These are phyloP conservation scores for Aselliscus stoliczkanus DNA, from an alignment of 2,797 vertebrate species.

Conservation along the genomic window DNA sequence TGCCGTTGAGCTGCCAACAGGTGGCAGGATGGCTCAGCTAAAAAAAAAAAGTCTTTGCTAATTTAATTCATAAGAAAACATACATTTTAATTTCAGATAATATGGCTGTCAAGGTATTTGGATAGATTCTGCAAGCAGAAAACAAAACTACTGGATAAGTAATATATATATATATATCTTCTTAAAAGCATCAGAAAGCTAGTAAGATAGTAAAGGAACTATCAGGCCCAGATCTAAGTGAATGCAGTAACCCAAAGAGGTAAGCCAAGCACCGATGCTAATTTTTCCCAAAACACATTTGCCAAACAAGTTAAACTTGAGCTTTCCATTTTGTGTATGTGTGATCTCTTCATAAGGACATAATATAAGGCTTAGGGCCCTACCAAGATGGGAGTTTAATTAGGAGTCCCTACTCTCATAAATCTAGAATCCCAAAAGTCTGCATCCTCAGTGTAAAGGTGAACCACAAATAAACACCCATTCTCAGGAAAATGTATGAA, in stretches of 20 bases:
- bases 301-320: neutral
- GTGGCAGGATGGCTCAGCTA: no score
- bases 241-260: neutral
- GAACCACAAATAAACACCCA: neutral
- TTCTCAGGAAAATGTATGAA: neutral
- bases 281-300: neutral
- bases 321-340: neutral
- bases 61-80: neutral
- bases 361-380: neutral
- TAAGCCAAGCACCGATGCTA: neutral
- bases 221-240: neutral
- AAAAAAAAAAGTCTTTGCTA: neutral
- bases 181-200: neutral
- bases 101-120: neutral
- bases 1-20: no score
- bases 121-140: neutral
- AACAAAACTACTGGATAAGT: neutral
- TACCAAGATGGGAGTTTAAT: neutral
- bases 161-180: neutral
- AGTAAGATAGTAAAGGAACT: neutral
- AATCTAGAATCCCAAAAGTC: neutral
- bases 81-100: neutral
- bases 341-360: neutral
- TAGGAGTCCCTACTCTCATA: neutral
- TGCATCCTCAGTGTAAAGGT: neutral